A percentile compares a stretch with the other conserved stretches of the same genome.
phyloP scores from a whole-genome alignment of 2,113 vertebrate genomes.

The Vulpes vulpes region DNA sequence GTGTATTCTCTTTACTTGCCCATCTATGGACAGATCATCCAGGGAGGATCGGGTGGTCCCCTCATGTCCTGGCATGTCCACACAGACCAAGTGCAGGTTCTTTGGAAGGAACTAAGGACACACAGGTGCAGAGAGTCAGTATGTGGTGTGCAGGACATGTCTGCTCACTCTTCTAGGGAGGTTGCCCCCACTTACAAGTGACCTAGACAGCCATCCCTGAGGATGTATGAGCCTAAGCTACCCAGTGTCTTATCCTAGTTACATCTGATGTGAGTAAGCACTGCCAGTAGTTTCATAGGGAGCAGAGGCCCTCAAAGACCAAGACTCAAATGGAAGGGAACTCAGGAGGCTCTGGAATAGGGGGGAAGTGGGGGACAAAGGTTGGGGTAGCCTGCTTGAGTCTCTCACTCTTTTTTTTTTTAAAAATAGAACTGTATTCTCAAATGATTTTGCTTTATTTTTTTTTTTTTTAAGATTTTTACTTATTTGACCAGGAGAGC shows the following conservation, averaged over 20 bases:
- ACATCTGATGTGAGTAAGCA: not conserved
- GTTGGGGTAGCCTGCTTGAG: not conserved
- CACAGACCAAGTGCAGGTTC: conserved; percentile 93
- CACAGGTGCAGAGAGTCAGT: conserved; percentile 58
- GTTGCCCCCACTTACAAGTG: not conserved
- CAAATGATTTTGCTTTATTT: too few relatives aligned
- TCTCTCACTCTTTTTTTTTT: not conserved
- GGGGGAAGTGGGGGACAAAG: not conserved
- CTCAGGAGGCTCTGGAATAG: not conserved
- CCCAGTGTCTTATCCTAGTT: not conserved
- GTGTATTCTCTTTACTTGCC: conserved; percentile 94
- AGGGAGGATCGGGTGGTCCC: conserved; percentile 93
- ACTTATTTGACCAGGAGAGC: too few relatives aligned
- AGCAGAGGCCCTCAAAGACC: not conserved
- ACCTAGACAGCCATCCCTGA: not conserved
- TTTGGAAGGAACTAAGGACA: conserved; percentile 92
- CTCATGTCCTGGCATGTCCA: conserved; percentile 98
- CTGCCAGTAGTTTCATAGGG: not conserved
- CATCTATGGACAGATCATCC: conserved; percentile 94
- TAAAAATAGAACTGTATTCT: too few relatives aligned
- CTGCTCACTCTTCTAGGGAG: not conserved
- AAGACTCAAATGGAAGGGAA: not conserved
- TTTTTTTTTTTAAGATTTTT: too few relatives aligned
- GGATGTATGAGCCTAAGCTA: not conserved
- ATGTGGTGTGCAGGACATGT: not conserved